phyloP scores from a whole-genome alignment of 2,888 invertebrate species.

The Hermaeophaga mercurialis region DNA sequence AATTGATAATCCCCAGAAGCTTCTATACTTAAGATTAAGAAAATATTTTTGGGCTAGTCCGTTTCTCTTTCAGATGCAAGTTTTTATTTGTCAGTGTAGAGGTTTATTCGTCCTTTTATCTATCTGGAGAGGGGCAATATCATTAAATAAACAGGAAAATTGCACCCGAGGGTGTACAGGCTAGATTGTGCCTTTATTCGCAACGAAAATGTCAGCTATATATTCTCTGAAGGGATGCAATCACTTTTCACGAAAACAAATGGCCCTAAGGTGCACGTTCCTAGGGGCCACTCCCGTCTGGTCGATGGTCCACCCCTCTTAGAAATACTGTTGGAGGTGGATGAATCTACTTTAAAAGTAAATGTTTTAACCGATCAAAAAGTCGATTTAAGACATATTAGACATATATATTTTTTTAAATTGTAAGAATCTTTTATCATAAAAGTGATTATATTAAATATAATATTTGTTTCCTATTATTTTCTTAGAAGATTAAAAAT shows the following conservation, averaged over 20 bases:
- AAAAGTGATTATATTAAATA: too few relatives aligned
- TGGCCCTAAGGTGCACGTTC: slow-evolving; percentile 11
- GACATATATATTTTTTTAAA: too few relatives aligned
- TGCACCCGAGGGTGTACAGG: slow-evolving; percentile 19
- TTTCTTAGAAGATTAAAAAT: too few relatives aligned
- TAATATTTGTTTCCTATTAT: too few relatives aligned
- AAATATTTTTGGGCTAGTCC: slow-evolving; percentile 12
- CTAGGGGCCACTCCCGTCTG: not conserved
- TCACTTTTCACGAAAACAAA: slow-evolving; percentile 20
- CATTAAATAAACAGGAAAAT: slow-evolving; percentile 23
- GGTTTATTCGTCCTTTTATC: slow-evolving; percentile 2
- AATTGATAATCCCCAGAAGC: too few relatives aligned
- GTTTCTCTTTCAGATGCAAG: not conserved
- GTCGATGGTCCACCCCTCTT: not conserved
- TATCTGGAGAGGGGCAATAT: slow-evolving; percentile 8
- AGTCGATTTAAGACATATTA: too few relatives aligned
- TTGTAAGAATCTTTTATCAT: too few relatives aligned
- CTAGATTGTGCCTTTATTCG: slow-evolving; percentile 22
- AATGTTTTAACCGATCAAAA: too few relatives aligned
- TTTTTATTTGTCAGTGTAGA: slow-evolving; percentile 5
- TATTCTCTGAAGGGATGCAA: slow-evolving; percentile 25
- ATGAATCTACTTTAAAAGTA: not conserved
- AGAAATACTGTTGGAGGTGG: not conserved
- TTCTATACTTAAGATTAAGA: too few relatives aligned
- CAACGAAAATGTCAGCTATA: slow-evolving; percentile 21